These are phyloP conservation scores for Oxyura jamaicensis DNA, from an alignment of 2,113 vertebrate species.

Conservation along the genomic window DNA sequence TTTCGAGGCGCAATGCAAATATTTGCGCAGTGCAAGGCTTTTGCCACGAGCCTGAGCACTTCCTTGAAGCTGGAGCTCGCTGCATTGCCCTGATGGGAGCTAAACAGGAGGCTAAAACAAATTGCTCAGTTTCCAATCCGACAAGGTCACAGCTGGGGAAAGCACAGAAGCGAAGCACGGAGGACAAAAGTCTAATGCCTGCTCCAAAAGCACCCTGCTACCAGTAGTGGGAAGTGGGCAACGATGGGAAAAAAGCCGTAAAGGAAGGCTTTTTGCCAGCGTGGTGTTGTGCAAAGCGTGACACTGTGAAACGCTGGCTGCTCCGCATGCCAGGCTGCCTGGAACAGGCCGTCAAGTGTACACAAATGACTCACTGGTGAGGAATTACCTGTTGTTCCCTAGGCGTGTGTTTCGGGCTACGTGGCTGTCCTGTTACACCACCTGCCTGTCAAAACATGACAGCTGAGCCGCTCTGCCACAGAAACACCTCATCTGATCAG, in stretches of 20 bases:
- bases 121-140: neutral
- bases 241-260: neutral
- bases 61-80: slow-evolving; percentile 4
- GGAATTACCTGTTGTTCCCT: slow-evolving; percentile 61
- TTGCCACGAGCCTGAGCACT: slow-evolving; percentile 3
- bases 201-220: neutral
- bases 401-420: neutral
- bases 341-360: neutral
- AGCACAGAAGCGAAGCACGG: neutral
- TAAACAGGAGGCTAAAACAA: neutral
- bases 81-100: neutral
- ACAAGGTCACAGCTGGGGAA: neutral
- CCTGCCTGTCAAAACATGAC: slow-evolving; percentile 61
- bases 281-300: neutral
- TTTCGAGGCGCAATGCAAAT: slow-evolving; percentile 47
- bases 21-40: slow-evolving; percentile 19
- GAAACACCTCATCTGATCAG: fast-evolving
- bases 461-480: slow-evolving; percentile 6
- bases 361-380: slow-evolving; percentile 42
- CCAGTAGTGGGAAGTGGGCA: neutral
- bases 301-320: neutral
- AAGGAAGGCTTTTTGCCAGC: neutral
- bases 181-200: fast-evolving
- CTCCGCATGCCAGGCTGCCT: neutral
- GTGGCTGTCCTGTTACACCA: slow-evolving; percentile 41